Percentiles rank a stretch among this genome's conserved stretches.
Evolutionary conservation across 92 coral and sea anemone species (phyloP).

Genomic region (Isaurus tuberculatus): DNA sequence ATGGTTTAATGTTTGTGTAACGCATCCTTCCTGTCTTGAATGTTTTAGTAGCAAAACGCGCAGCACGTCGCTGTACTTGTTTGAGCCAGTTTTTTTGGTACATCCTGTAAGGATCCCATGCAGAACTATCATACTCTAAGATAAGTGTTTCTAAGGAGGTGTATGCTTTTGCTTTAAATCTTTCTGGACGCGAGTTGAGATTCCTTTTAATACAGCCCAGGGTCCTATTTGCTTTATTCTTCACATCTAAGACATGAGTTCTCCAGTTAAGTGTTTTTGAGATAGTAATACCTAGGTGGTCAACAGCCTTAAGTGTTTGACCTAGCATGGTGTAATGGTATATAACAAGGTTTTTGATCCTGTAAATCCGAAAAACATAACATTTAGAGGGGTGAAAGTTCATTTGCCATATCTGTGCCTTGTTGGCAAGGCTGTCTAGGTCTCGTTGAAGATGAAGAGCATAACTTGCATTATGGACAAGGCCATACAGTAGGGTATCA

Average conservation of each 20-base stretch:
- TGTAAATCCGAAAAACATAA: conserved; percentile 45
- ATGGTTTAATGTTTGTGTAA: conserved; percentile 39
- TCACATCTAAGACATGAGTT: not conserved
- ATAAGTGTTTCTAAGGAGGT: conserved; percentile 47
- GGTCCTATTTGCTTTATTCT: conserved; percentile 40
- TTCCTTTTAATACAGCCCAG: conserved; percentile 46
- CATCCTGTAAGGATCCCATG: conserved; percentile 46
- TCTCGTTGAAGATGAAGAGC: conserved; percentile 30
- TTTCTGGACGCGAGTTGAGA: conserved; percentile 40
- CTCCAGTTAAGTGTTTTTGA: conserved; percentile 6
- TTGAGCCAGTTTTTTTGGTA: conserved; percentile 43
- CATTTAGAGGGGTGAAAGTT: conserved; percentile 50
- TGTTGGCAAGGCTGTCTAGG: conserved; percentile 22
- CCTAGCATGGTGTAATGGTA: conserved; percentile 50
- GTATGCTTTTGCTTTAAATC: conserved; percentile 52
- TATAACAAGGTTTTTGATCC: conserved; percentile 38
- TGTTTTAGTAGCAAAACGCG: conserved; percentile 52
- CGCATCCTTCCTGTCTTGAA: conserved; percentile 54
- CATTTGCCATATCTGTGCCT: conserved; percentile 61
- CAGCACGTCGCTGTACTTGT: conserved; percentile 49
- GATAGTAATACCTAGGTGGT: conserved; percentile 4
- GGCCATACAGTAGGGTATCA: conserved; percentile 30
- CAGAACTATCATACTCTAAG: conserved; percentile 36
- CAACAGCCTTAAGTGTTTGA: conserved; percentile 37
- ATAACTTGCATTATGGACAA: conserved; percentile 12